Conservation (phyloP, 2,113 vertebrate genomes). For the Butorides virescens region DNA sequence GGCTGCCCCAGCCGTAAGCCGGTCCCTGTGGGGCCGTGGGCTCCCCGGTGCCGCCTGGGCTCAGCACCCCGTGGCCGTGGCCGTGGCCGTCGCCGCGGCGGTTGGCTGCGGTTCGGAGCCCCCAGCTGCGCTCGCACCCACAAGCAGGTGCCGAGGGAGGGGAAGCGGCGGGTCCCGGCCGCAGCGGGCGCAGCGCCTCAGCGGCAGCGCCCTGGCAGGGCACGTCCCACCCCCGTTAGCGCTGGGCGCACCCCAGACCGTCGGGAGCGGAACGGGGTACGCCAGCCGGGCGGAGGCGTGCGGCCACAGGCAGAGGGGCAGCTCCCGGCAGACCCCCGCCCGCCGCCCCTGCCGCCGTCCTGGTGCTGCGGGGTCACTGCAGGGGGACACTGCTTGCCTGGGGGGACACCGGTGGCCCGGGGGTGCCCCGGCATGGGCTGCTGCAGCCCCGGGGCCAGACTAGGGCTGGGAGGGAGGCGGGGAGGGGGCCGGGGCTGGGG, state of each 20-base stretch:
- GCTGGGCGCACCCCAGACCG: accelerated
- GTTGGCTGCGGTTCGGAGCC: background rate
- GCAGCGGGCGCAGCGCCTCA: accelerated
- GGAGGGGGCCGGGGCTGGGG: background rate
- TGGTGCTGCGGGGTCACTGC: background rate
- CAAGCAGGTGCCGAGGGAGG: background rate
- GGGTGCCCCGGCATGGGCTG: background rate
- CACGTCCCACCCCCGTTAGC: accelerated
- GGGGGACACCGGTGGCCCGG: accelerated
- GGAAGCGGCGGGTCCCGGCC: background rate
- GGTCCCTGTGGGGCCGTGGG: accelerated
- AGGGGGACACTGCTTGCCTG: background rate
- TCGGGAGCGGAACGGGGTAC: accelerated
- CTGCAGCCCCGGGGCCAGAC: background rate
- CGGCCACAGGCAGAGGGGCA: background rate
- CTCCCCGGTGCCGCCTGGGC: accelerated
- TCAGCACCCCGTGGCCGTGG: accelerated
- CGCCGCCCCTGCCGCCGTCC: background rate
- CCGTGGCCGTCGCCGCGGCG: accelerated
- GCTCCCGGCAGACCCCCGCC: background rate
- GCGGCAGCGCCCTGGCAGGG: accelerated
- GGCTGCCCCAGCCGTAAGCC: accelerated
- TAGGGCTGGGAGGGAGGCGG: accelerated
- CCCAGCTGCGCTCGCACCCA: background rate
- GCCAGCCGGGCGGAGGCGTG: accelerated